These are phyloP conservation scores for Trissolcus brochymenae DNA, from an alignment of 2,888 invertebrate species.

Conservation along the genomic window DNA sequence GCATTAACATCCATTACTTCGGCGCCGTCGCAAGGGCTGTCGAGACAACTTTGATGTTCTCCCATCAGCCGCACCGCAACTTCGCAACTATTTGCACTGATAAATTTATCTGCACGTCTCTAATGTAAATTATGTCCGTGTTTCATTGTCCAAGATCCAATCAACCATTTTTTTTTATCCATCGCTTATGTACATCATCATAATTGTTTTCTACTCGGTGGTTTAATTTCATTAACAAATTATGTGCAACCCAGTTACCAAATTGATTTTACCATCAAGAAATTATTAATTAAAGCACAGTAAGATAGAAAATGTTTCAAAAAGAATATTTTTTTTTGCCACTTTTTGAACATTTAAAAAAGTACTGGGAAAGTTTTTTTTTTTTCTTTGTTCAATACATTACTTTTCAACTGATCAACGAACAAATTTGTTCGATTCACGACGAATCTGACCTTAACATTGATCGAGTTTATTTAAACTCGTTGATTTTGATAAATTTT, in stretches of 20 bases:
- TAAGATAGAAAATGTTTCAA: too few relatives aligned
- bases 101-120: constrained; percentile 37
- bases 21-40: constrained; percentile 55
- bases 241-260: background rate
- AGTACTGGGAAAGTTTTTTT: too few relatives aligned
- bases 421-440: too few relatives aligned
- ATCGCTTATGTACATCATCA: background rate
- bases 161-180: background rate
- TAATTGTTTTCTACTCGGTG: background rate
- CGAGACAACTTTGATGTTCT: constrained; percentile 57
- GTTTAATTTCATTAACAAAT: background rate
- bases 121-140: constrained; percentile 17
- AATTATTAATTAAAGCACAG: background rate
- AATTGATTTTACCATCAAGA: background rate
- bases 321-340: too few relatives aligned
- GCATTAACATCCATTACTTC: constrained; percentile 58
- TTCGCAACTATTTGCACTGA: constrained; percentile 50
- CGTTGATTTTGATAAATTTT: background rate
- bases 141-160: constrained; percentile 9
- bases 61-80: constrained; percentile 47
- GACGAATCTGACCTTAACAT: too few relatives aligned
- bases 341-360: too few relatives aligned
- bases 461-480: background rate
- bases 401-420: too few relatives aligned
- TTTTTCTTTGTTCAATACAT: too few relatives aligned